A percentile compares a stretch with the other conserved stretches of the same genome.
phyloP scores from a whole-genome alignment of 2,888 invertebrate species.

The Myopa testacea region DNA sequence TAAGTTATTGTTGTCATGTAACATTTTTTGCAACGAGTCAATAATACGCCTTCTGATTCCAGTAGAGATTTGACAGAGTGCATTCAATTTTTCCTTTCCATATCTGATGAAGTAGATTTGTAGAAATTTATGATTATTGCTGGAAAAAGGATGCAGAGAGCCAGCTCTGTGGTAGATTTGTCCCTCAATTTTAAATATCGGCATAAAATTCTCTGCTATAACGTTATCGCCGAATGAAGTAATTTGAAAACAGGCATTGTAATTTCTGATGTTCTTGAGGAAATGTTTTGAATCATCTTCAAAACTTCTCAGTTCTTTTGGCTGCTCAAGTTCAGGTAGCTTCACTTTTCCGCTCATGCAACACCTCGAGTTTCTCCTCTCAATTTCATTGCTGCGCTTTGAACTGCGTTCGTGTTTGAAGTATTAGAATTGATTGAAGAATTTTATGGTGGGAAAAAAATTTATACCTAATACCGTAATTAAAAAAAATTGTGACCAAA shows the following conservation, averaged over 20 bases:
- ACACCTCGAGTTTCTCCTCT: slow-evolving; percentile 7
- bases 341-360: slow-evolving; percentile 25
- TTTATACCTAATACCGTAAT: no score
- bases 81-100: neutral
- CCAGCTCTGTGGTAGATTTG: slow-evolving; percentile 28
- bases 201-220: neutral
- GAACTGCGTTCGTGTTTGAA: no score
- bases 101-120: slow-evolving; percentile 42
- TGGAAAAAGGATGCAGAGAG: slow-evolving; percentile 11
- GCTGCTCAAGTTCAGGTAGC: slow-evolving; percentile 27
- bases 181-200: slow-evolving; percentile 20
- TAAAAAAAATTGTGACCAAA: no score
- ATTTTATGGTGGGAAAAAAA: no score
- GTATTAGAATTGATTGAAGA: no score
- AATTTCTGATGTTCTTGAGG: slow-evolving; percentile 24
- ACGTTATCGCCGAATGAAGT: slow-evolving; percentile 34
- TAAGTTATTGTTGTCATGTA: neutral
- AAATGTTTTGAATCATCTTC: slow-evolving; percentile 36
- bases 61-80: neutral
- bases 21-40: neutral
- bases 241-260: slow-evolving; percentile 33
- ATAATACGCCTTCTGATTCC: neutral
- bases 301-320: slow-evolving; percentile 22
- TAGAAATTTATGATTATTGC: slow-evolving; percentile 28
- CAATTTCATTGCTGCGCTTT: no score